These are phyloP conservation scores for Oeneis ivallda DNA, from an alignment of 2,888 invertebrate species.

Conservation along the genomic window DNA sequence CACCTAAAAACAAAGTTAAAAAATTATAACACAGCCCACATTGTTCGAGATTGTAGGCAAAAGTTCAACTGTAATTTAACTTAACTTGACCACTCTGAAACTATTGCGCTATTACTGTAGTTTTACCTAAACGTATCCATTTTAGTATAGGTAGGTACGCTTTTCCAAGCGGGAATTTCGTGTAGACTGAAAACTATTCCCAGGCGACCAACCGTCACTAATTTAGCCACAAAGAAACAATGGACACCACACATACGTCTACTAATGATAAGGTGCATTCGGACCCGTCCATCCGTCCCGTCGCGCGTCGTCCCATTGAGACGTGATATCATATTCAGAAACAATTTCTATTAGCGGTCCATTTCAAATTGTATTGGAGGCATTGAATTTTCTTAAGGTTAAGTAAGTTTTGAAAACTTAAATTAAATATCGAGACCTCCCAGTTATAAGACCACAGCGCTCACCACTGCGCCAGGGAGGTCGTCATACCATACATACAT, in stretches of 20 bases:
- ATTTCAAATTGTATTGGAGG: not conserved
- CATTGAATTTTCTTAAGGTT: not conserved
- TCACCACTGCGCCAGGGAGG: no score
- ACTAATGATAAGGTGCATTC: conserved; percentile 30
- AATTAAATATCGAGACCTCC: no score
- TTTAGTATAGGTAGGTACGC: conserved; percentile 24
- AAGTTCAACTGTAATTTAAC: conserved; percentile 12
- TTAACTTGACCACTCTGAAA: conserved; percentile 1
- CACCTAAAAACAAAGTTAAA: not conserved
- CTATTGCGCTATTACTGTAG: conserved; percentile 13
- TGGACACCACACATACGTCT: conserved; percentile 33
- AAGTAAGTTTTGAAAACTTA: no score
- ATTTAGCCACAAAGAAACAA: conserved; percentile 36
- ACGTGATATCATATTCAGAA: conserved; percentile 26
- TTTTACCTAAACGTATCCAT: conserved; percentile 15
- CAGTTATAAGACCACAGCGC: no score
- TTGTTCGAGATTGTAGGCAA: not conserved
- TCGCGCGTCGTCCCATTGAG: conserved; percentile 29
- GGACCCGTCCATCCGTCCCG: conserved; percentile 24
- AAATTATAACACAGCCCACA: not conserved
- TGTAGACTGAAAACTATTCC: conserved; percentile 54
- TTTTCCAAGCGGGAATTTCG: conserved; percentile 29
- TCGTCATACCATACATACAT: no score
- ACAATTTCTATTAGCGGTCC: conserved; percentile 32
- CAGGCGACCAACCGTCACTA: conserved; percentile 47